phyloP scores from a whole-genome alignment of 1,140 invertebrate genomes.

The Ridgeia piscesae region DNA sequence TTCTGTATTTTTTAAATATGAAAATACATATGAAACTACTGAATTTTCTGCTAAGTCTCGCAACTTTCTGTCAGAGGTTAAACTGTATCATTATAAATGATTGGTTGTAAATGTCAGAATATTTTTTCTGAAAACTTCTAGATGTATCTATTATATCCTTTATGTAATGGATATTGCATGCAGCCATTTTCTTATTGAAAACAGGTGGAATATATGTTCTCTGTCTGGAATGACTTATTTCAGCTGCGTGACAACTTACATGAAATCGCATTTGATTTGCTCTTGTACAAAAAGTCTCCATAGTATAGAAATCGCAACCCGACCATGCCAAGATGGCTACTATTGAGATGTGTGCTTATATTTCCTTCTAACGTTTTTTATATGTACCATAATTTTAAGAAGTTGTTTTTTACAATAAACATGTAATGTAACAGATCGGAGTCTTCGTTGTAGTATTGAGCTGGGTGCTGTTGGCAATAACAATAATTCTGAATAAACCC shows the following conservation, averaged over 20 bases:
- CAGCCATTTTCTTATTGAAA: neutral
- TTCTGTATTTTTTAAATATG: neutral
- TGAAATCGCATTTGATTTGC: neutral
- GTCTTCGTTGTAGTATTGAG: neutral
- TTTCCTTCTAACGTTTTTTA: neutral
- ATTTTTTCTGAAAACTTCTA: neutral
- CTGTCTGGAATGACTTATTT: neutral
- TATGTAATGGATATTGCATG: neutral
- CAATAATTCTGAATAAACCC: too few relatives aligned
- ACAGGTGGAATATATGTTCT: neutral
- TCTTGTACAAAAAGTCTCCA: neutral
- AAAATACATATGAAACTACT: neutral
- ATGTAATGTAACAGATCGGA: neutral
- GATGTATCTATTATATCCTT: neutral
- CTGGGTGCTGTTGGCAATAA: too few relatives aligned
- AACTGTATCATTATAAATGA: neutral
- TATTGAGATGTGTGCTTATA: neutral
- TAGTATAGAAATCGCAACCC: neutral
- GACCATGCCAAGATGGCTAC: neutral
- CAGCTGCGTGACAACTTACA: neutral
- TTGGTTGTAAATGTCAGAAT: neutral
- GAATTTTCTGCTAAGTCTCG: neutral
- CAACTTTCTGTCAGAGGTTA: neutral
- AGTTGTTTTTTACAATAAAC: slow-evolving; percentile 2
- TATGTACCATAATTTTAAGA: neutral